Percentiles rank a stretch among this genome's conserved stretches.
Conservation (phyloP, 35 echinoderm and acorn worm genomes). For the Strongylocentrotus purpuratus region DNA sequence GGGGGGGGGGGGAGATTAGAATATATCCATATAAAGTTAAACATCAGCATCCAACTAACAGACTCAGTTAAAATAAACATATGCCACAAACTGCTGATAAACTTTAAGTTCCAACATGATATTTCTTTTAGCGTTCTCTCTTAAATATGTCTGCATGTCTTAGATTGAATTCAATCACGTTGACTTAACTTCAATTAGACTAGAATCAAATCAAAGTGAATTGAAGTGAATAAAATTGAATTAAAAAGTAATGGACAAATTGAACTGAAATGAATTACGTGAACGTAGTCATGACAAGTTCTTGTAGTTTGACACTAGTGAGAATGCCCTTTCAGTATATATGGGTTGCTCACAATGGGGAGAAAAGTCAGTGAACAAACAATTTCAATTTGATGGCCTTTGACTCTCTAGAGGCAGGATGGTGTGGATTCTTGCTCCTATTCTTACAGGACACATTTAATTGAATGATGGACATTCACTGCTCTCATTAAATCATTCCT, state of each 20-base stretch:
- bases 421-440: not conserved
- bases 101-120: too few species aligned
- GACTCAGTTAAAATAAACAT: too few species aligned
- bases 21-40: too few species aligned
- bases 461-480: not conserved
- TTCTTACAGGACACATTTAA: not conserved
- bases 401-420: not conserved
- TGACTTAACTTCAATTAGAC: too few species aligned
- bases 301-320: not conserved
- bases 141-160: too few species aligned
- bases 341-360: not conserved
- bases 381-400: slow-evolving; percentile 10
- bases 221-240: not conserved
- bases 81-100: too few species aligned
- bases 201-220: too few species aligned
- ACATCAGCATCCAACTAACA: too few species aligned
- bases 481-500: not conserved
- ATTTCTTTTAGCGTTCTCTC: too few species aligned
- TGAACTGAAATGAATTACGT: not conserved
- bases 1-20: too few species aligned
- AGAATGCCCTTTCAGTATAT: not conserved
- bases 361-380: not conserved
- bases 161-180: too few species aligned
- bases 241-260: not conserved
- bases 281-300: not conserved